These are phyloP conservation scores for Ceratothoa steindachneri DNA, from an alignment of 2,888 invertebrate genomes.

Conservation along the genomic window DNA sequence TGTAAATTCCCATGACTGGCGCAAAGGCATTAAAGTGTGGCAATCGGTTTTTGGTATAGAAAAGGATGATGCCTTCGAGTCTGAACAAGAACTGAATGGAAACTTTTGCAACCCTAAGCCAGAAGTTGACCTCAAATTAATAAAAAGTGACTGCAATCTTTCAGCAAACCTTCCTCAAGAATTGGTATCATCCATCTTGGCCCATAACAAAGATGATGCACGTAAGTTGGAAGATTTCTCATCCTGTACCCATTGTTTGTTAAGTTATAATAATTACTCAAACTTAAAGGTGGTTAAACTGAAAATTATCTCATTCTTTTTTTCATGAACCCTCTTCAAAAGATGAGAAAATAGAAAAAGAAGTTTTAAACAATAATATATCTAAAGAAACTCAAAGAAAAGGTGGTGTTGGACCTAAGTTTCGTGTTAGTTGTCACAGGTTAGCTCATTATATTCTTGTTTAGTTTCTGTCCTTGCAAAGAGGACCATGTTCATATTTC, in stretches of 20 bases:
- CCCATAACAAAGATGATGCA: too few relatives aligned
- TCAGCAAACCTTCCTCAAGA: slow-evolving; percentile 23
- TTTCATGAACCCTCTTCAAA: too few relatives aligned
- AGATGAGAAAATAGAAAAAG: too few relatives aligned
- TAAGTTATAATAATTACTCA: too few relatives aligned
- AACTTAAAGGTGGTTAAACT: too few relatives aligned
- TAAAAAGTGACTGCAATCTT: slow-evolving; percentile 22
- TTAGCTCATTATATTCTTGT: too few relatives aligned
- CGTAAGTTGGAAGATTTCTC: too few relatives aligned
- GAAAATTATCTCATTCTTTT: too few relatives aligned
- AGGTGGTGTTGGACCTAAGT: slow-evolving; percentile 31
- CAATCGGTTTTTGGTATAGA: slow-evolving; percentile 15
- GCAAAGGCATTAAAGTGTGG: slow-evolving; percentile 40
- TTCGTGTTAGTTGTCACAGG: slow-evolving; percentile 39
- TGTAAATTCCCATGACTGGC: slow-evolving; percentile 33
- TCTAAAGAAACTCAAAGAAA: not conserved
- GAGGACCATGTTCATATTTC: too few relatives aligned
- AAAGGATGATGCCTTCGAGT: slow-evolving; percentile 17
- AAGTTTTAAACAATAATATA: too few relatives aligned
- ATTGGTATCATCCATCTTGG: slow-evolving; percentile 1
- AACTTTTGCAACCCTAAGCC: slow-evolving; percentile 22
- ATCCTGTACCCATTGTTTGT: too few relatives aligned
- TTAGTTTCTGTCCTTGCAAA: too few relatives aligned
- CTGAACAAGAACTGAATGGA: not conserved
- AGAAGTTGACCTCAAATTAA: slow-evolving; percentile 28